Base-by-base conservation (phyloP, 2,113 vertebrate species). In the Craseonycteris thonglongyai region DNA sequence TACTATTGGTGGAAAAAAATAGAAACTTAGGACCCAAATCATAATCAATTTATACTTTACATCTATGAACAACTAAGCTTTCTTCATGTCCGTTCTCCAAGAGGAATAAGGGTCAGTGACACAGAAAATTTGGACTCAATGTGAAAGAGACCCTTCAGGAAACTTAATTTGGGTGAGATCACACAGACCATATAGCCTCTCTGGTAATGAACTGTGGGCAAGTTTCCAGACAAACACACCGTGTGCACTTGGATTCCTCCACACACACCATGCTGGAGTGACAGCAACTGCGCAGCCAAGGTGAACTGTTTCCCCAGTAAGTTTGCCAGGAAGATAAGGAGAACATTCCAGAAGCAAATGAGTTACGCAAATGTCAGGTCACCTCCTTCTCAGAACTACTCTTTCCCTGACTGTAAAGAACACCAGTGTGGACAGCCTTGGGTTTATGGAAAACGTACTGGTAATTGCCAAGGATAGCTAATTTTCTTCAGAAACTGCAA, bases 141-240 rank as follows among this genome's bases (percentile, higher is more conserved):
- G 8, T 90, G 92, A 88, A 96, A 94, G 80, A 49, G 59, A 93
- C 69, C 74, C 86, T 96, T 91, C 75, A 7, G 15, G 69, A 97
- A 74, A 19, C 38, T 89, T 96, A 68, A 95, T 96, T 96, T 94
- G 91, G 21, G 76, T 66, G 75, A 58, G n/a, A 90, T 88, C 89
- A 96, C 84, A 96, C 38, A 95, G 91, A 96, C 61, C n/a, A n/a
- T n/a, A n/a, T 71, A 69, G 45, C 18, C 88, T 96, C 81, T 90
- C 59, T 92, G 90, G 93, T 94, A 94, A 83, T 54, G 92, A 96
- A 87, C 42, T 58, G 40, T 6, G 66, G 96, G 95, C 65, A 54
- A 14, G 61, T 68, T 68, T 91, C 93, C 86, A 88, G 92, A 82
- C 74, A 40, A 65, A 81, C 15, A 26, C 13, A 49, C 42, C 49